Conservation (phyloP, 1,140 invertebrate genomes). For the Drosophila subobscura region DNA sequence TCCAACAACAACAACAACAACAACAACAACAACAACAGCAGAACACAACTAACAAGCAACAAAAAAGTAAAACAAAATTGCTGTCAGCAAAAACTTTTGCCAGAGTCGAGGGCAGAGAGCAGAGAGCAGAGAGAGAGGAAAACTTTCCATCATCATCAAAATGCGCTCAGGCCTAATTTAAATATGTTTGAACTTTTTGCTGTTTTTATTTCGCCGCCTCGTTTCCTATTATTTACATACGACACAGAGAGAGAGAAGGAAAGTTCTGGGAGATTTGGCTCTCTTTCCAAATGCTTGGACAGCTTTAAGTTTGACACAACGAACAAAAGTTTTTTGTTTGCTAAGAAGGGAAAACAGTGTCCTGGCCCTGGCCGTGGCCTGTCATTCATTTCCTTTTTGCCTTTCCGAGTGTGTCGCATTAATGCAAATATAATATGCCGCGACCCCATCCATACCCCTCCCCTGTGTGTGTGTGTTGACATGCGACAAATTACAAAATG, state of each 20-base stretch:
- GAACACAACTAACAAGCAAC: constrained; percentile 11
- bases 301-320: constrained; percentile 32
- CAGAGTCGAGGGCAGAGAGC: no score
- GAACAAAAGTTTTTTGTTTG: constrained; percentile 21
- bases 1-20: constrained; percentile 22
- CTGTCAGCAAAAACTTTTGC: constrained; percentile 3
- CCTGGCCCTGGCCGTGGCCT: no score
- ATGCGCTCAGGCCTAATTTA: constrained; percentile 68
- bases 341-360: constrained; percentile 2
- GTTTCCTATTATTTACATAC: constrained; percentile 60
- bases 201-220: constrained; percentile 22
- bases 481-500: constrained; percentile 60
- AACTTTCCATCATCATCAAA: constrained; percentile 62
- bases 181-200: constrained; percentile 63
- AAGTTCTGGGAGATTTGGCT: constrained; percentile 32
- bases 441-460: constrained; percentile 3
- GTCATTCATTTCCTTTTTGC: constrained; percentile 8
- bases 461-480: not conserved
- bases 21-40: no score
- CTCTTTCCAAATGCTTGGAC: constrained; percentile 39
- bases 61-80: constrained; percentile 1
- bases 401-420: constrained; percentile 44
- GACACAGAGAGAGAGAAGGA: not conserved
- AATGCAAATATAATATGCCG: constrained; percentile 59
- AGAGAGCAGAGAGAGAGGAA: not conserved